Evolutionary conservation across 1,140 invertebrate species (phyloP).

Genomic region (Aphelenchoides fujianensis): DNA sequence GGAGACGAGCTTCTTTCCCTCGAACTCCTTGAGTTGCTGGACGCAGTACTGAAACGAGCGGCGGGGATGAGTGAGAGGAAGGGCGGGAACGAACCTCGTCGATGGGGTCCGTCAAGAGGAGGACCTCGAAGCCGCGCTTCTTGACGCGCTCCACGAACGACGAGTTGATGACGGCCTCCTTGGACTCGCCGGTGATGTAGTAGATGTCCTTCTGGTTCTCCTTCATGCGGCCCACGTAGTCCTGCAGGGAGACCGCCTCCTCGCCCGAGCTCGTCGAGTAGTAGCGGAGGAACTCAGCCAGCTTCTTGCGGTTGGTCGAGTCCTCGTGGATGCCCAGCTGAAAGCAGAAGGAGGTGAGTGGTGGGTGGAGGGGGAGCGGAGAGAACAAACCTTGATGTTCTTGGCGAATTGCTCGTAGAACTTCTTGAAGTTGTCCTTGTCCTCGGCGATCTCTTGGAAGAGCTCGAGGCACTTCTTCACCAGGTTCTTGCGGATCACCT

Average conservation of each 20-base stretch:
- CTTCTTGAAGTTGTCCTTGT: conserved; percentile 96
- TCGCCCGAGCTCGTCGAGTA: conserved; percentile 89
- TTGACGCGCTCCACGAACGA: conserved; percentile 94
- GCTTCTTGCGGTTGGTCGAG: conserved; percentile 83
- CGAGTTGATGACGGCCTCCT: conserved; percentile 90
- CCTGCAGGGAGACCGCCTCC: conserved; percentile 84
- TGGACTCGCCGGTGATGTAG: conserved; percentile 93
- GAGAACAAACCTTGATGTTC: conserved; percentile 74
- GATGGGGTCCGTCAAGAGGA: conserved; percentile 98
- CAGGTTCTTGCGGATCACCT: conserved; percentile 94
- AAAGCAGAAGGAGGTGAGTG: conserved; percentile 66
- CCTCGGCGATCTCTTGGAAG: conserved; percentile 88
- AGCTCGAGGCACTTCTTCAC: conserved; percentile 96
- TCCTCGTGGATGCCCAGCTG: conserved; percentile 93
- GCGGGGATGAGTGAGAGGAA: no score
- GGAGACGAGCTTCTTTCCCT: conserved; percentile 89
- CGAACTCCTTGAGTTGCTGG: conserved; percentile 91
- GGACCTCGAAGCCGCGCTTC: conserved; percentile 93
- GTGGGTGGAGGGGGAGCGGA: no score
- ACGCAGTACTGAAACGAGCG: no score
- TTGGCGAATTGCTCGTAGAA: conserved; percentile 98
- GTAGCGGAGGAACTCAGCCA: conserved; percentile 86
- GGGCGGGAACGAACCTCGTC: no score
- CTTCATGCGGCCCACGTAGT: conserved; percentile 96
- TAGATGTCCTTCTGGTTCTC: conserved; percentile 96